These are phyloP conservation scores for Netelia fuscicornis DNA, from an alignment of 2,888 invertebrate genomes.

Conservation along the genomic window DNA sequence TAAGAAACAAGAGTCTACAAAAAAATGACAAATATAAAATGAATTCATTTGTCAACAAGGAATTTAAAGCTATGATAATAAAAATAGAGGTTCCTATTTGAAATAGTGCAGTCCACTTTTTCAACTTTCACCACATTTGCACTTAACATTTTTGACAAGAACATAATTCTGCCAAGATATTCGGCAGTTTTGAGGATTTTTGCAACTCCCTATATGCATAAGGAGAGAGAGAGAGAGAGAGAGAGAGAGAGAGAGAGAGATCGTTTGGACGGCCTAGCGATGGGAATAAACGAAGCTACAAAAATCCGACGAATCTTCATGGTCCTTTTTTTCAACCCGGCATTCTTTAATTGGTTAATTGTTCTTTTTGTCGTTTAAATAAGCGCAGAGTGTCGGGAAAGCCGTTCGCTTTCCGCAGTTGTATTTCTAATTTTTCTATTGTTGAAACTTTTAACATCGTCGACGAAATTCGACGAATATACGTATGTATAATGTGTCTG, in stretches of 20 bases:
- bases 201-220: no score
- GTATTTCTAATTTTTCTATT: slow-evolving; percentile 71
- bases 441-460: slow-evolving; percentile 69
- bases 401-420: slow-evolving; percentile 54
- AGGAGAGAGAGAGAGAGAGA: slow-evolving; percentile 58
- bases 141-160: no score
- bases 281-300: slow-evolving; percentile 62
- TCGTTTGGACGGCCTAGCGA: slow-evolving; percentile 71
- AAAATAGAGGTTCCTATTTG: no score
- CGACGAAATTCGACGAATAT: slow-evolving; percentile 14
- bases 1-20: no score
- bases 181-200: no score
- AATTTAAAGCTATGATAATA: no score
- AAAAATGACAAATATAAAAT: no score
- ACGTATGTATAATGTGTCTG: neutral
- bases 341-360: slow-evolving; percentile 81
- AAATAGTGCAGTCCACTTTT: no score
- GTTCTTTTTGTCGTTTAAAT: slow-evolving; percentile 82
- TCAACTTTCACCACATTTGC: no score
- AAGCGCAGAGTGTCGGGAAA: slow-evolving; percentile 79
- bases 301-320: slow-evolving; percentile 64
- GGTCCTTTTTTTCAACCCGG: slow-evolving; percentile 67
- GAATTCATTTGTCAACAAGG: no score
- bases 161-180: no score
- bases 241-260: neutral